Evolutionary conservation across 2,888 invertebrate genomes (phyloP), one percentile per base, ranked within the genome.

Genomic region (Dasypolia templi): DNA sequence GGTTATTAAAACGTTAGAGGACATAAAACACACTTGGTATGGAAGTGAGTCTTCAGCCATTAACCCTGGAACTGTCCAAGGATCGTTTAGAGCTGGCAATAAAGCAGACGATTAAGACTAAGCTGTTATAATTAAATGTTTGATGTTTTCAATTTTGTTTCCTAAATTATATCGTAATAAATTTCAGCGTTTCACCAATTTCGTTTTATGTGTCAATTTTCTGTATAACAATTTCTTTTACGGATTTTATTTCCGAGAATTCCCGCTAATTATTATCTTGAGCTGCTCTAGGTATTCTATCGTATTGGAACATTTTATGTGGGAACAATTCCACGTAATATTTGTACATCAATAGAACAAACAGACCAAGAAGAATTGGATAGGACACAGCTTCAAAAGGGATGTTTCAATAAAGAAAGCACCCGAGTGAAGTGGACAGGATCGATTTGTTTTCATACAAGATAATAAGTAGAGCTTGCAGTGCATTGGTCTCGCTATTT

Each of bases 121-220:
- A 66, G 26, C 68, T 72, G 58, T 72, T 59, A 81, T 83, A 83
- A 82, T 82, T 83, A 84, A 84, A 84, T 39, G 58, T 59, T 83
- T 75, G 35, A 67, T 71, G 81, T 68, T 64, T 61, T 51, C 51
- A 42, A 75, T 68, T 72, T 59, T 61, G 64, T 68, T 83, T 22
- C 26, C 14, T 42, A 56, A 81, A 78, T 75, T 80, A 76, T 75
- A 67, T 76, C 5, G 22, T 55, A 59, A 29, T 77, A 62, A 77
- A 70, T 42, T 17, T 26, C 59, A 51, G 22, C 44, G 49, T 63
- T 66, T n/a, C 4, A 58, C 29, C 29, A 49, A 63, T 81, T 44
- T 58, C 26, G 46, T 79, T 51, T 65, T 51, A 51, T 49, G 44
- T 51, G 72, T 56, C 39, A 46, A 39, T 72, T 77, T 29, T 17